Percentiles rank a stretch among this genome's conserved stretches.
Conservation (phyloP, 1,140 invertebrate species). For the Arion vulgaris region DNA sequence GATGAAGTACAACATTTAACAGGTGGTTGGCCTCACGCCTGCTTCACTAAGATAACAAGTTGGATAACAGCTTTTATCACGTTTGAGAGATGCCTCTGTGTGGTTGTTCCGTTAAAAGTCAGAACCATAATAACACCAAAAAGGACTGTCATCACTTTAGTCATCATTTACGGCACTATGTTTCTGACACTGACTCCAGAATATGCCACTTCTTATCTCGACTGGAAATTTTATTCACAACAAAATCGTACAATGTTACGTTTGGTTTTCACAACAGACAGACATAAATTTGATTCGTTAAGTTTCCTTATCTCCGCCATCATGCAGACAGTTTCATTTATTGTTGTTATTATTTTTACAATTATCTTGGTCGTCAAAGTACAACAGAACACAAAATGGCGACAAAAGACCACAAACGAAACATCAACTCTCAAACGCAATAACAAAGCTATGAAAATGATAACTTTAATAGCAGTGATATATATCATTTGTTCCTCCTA, state of each 20-base stretch:
- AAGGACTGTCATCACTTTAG: background rate
- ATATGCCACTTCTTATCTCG: background rate
- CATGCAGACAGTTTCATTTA: background rate
- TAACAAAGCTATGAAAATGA: slow-evolving; percentile 21
- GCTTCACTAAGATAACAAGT: background rate
- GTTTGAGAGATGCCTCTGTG: slow-evolving; percentile 17
- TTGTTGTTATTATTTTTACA: background rate
- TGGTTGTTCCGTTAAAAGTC: background rate
- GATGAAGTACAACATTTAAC: background rate
- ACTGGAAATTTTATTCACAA: background rate
- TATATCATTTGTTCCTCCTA: background rate
- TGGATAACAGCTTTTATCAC: background rate
- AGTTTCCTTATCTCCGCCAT: background rate
- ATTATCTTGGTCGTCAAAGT: background rate
- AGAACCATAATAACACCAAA: slow-evolving; percentile 12
- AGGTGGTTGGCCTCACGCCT: background rate
- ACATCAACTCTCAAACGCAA: background rate
- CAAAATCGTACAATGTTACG: background rate
- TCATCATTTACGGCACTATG: background rate
- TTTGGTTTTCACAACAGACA: background rate
- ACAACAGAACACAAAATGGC: slow-evolving; percentile 6
- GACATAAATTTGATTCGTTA: background rate
- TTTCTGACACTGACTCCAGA: background rate
- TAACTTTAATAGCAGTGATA: slow-evolving; percentile 1
- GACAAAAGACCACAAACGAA: background rate